These are phyloP conservation scores for Entomobrya multifasciata DNA, from an alignment of 2,888 invertebrate species.

Conservation along the genomic window DNA sequence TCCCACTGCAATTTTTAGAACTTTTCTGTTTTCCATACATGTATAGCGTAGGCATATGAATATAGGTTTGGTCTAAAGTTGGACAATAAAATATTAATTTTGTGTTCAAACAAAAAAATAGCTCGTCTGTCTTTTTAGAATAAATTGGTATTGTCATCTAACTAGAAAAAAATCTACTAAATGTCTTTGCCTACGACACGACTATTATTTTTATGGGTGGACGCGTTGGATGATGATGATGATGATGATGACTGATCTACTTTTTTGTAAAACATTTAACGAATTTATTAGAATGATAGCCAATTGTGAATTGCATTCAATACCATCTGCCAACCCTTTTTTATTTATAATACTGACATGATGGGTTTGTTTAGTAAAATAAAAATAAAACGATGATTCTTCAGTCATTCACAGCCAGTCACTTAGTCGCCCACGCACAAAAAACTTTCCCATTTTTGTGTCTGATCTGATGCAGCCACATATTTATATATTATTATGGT, in stretches of 20 bases:
- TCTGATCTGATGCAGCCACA: no score
- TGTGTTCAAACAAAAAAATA: no score
- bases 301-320: conserved; percentile 4
- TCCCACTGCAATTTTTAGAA: no score
- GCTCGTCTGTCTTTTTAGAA: no score
- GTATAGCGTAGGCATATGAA: no score
- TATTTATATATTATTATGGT: no score
- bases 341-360: no score
- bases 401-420: conserved; percentile 9
- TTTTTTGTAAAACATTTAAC: conserved; percentile 1
- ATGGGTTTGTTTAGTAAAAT: background rate
- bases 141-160: conserved; percentile 4
- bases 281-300: conserved; percentile 16
- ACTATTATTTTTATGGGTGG: background rate
- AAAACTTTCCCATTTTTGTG: conserved; percentile 1
- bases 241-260: conserved; percentile 20
- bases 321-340: background rate
- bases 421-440: background rate
- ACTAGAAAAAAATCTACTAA: background rate
- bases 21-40: no score
- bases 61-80: no score
- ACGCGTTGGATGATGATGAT: conserved; percentile 9
- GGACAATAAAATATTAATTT: no score
- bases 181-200: background rate
- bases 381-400: conserved; percentile 17